Conservation (phyloP, 2,888 invertebrate genomes). For the Stenodema calcarata region DNA sequence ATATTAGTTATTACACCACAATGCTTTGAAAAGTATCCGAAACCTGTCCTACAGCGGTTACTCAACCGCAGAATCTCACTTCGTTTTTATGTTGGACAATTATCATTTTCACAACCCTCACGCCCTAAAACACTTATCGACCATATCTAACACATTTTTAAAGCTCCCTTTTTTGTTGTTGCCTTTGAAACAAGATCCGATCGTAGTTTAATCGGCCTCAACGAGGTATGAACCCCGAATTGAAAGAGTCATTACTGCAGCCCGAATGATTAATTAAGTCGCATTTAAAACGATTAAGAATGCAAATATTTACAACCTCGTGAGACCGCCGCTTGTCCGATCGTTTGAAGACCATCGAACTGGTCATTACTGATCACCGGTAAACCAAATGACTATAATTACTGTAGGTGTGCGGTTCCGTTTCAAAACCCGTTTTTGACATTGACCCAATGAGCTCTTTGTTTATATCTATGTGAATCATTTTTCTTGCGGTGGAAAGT, state of each 20-base stretch:
- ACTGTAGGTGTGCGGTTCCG: conserved; percentile 13
- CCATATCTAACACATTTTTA: not conserved
- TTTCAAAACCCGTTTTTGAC: not conserved
- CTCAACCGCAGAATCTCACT: not conserved
- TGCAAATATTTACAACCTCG: not conserved
- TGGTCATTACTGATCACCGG: not conserved
- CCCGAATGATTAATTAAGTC: not conserved
- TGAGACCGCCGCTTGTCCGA: not conserved
- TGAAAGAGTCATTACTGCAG: not conserved
- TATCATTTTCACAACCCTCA: not conserved
- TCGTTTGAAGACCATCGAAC: not conserved
- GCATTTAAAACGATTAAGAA: not conserved
- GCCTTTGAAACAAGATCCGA: not conserved
- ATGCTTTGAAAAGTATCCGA: not conserved
- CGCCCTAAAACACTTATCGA: not conserved
- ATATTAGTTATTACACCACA: not conserved
- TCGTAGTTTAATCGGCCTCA: not conserved
- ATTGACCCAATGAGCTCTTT: conserved; percentile 31
- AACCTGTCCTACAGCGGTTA: not conserved
- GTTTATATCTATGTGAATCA: not conserved
- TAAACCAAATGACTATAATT: conserved; percentile 17
- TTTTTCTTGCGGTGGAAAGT: not conserved
- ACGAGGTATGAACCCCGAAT: not conserved
- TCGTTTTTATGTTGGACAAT: not conserved
- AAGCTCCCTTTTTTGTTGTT: not conserved